phyloP scores from a whole-genome alignment of 2,113 vertebrate species.

The Dicaeum eximium region DNA sequence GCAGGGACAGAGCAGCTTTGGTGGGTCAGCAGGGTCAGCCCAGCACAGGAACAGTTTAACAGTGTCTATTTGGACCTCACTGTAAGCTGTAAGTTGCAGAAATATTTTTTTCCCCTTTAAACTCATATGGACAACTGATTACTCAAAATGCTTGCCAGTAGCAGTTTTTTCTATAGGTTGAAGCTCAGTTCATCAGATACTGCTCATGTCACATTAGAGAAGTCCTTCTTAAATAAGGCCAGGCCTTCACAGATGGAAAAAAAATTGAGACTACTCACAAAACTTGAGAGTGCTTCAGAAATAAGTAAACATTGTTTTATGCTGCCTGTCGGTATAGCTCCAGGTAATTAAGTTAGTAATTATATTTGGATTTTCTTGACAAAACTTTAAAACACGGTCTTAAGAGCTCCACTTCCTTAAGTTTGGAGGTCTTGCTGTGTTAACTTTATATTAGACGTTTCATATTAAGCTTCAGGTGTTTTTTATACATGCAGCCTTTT shows the following conservation, averaged over 20 bases:
- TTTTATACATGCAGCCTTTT: not conserved
- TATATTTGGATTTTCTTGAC: slow-evolving; percentile 20
- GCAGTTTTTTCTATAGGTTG: not conserved
- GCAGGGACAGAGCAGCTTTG: not conserved
- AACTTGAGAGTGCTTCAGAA: not conserved
- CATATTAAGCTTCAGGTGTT: not conserved
- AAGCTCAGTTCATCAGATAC: not conserved
- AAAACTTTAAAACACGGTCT: not conserved
- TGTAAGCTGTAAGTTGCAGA: not conserved
- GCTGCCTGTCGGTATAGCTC: not conserved
- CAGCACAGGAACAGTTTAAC: not conserved
- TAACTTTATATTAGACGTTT: not conserved
- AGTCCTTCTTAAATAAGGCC: not conserved
- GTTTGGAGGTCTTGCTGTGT: not conserved
- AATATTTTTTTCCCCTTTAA: not conserved
- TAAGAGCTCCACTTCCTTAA: not conserved
- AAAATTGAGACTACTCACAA: not conserved
- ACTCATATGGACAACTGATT: not conserved
- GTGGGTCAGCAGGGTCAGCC: not conserved
- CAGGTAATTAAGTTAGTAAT: not conserved
- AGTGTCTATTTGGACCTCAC: not conserved
- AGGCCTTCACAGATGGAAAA: not conserved
- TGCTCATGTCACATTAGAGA: not conserved
- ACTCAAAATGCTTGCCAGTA: not conserved
- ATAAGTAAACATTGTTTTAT: not conserved